Base-by-base conservation (phyloP, 1,140 invertebrate genomes). In the Pseudomyrmex flavicornis region DNA sequence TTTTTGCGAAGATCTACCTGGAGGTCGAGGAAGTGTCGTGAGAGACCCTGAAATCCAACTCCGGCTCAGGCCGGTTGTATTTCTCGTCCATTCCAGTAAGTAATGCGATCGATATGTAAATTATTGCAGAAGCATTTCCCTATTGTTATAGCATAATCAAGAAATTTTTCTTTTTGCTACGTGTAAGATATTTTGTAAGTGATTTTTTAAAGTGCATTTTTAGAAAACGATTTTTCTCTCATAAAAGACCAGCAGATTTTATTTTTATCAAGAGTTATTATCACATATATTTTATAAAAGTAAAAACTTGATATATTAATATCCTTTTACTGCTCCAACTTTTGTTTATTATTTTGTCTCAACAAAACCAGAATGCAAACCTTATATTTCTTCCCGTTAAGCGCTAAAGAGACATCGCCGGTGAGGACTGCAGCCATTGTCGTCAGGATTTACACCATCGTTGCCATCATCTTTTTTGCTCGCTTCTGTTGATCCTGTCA, bases 1-100 rank as follows among this genome's bases (percentile, higher is more conserved):
- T 87, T 83, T 83, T 86, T 83, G 66, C 80, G 63, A 83, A 87
- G 79, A 63, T 77, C 66, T 58, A 74, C 66, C 56, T 58, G 65
- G 66, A 80, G 76, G 76, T 72, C 76, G 66, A 59, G 76, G 66
- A 80, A 80, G 54, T 80, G 20, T 54, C 54, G 76, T 70, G 44
- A 15, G 54, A 72, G 76, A 80, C 46, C 44, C 66, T 80, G 66
- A 80, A 80, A 80, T 59, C 56, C 76, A 54, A 80, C 44, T 80
- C 7, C 10, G 20, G 15, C 44, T 12, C 26, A 13, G 35, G 12
- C 17, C 46, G 72, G n/a, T 61, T 22, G 15, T 70, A 72, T 80
- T 59, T 79, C 65, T 79, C 15, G 13, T n/a, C 2, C 2, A 22
- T 59, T 59, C 54, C 48, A 48, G 15, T 80, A 61, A 48, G 15